phyloP scores from a whole-genome alignment of 2,888 invertebrate genomes.

The Hemicrepidius hirtus region DNA sequence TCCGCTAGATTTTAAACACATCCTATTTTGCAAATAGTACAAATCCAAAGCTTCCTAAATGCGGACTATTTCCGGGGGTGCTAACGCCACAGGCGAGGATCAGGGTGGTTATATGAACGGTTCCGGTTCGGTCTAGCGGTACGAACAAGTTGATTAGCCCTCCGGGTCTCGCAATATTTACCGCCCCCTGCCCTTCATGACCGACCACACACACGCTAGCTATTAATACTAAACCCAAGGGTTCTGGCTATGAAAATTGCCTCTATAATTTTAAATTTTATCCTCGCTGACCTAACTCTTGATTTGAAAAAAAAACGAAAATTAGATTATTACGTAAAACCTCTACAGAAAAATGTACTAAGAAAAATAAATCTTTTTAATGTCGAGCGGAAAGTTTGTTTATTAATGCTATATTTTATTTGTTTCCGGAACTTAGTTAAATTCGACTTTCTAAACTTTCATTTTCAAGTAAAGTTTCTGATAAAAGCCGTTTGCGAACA shows the following conservation, averaged over 20 bases:
- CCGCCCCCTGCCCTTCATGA: constrained; percentile 34
- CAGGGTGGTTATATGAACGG: constrained; percentile 46
- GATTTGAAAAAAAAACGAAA: background rate
- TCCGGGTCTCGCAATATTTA: constrained; percentile 44
- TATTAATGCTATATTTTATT: constrained; percentile 17
- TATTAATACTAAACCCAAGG: constrained; percentile 37
- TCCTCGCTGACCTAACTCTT: background rate
- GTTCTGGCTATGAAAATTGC: constrained; percentile 20
- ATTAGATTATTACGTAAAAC: background rate
- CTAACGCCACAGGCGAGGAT: constrained; percentile 42
- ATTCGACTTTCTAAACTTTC: constrained; percentile 32
- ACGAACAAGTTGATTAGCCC: constrained; percentile 51
- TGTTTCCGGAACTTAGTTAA: constrained; percentile 7
- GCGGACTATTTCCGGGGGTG: constrained; percentile 41
- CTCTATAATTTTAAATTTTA: constrained; percentile 24
- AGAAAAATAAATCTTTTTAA: background rate
- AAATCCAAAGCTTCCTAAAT: constrained; percentile 42
- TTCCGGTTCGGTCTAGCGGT: constrained; percentile 46
- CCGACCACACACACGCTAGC: constrained; percentile 36
- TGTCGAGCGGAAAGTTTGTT: background rate
- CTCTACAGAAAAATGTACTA: background rate
- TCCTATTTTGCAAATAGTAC: constrained; percentile 34
- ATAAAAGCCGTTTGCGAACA: constrained; percentile 32
- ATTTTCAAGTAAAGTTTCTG: constrained; percentile 34
- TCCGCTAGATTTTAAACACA: constrained; percentile 29